Evolutionary conservation across 2,113 vertebrate species (phyloP).

Genomic region (Sardina pilchardus): DNA sequence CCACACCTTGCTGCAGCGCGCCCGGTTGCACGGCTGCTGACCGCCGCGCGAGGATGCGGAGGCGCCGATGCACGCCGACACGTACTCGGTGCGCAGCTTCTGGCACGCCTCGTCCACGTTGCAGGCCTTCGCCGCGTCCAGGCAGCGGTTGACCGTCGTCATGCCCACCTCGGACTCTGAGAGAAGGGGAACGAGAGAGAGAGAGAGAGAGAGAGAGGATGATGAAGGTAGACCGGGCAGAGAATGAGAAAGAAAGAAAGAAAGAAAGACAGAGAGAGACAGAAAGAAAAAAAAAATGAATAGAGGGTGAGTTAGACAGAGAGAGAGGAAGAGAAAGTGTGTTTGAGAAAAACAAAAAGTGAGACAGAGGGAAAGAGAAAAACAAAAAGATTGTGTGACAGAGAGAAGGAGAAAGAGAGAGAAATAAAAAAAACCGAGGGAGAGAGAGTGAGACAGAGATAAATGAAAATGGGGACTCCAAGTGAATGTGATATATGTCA

Average conservation of each 20-base stretch:
- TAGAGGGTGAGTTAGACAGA: background rate
- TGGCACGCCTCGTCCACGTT: constrained; percentile 89
- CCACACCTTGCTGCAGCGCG: constrained; percentile 90
- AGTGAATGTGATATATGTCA: background rate
- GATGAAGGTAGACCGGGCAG: background rate
- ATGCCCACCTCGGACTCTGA: constrained; percentile 80
- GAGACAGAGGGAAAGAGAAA: background rate
- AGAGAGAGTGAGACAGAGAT: background rate
- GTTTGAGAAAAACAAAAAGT: no score
- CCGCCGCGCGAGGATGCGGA: constrained; percentile 62
- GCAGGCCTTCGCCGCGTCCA: constrained; percentile 93
- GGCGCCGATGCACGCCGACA: constrained; percentile 86
- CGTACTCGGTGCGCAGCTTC: constrained; percentile 86
- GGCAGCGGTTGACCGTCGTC: constrained; percentile 84
- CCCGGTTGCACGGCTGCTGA: constrained; percentile 75
- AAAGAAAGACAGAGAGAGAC: background rate
- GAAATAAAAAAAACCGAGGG: background rate
- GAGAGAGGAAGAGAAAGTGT: no score
- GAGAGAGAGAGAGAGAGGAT: background rate
- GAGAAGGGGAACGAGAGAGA: background rate
- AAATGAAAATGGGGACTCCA: background rate
- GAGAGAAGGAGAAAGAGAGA: background rate
- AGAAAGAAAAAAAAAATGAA: background rate
- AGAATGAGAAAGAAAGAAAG: background rate
- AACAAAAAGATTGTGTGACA: no score